Evolutionary conservation across 2,113 vertebrate species (phyloP).

Genomic region (Chitala chitala): DNA sequence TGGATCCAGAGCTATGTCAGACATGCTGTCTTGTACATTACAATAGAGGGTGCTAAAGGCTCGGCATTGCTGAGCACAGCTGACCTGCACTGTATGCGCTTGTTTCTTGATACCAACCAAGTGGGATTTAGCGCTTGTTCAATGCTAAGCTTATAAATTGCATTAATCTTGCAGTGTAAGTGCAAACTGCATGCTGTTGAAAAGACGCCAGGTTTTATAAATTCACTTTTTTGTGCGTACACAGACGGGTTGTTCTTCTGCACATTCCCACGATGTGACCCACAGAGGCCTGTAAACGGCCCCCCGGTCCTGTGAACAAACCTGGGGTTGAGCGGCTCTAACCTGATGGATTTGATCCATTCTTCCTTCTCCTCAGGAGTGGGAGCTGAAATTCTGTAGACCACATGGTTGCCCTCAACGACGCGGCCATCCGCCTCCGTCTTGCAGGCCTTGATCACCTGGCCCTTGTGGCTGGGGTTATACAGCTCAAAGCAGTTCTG

Average conservation of each 20-base stretch:
- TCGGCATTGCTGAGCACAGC: neutral
- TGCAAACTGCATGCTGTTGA: too few relatives aligned
- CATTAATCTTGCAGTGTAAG: too few relatives aligned
- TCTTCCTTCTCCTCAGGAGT: conserved; percentile 96
- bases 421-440: conserved; percentile 94
- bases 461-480: conserved; percentile 94
- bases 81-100: too few relatives aligned
- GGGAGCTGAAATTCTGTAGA: conserved; percentile 95
- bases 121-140: too few relatives aligned
- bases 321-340: conserved; percentile 45
- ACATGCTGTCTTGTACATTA: too few relatives aligned
- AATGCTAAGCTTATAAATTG: too few relatives aligned
- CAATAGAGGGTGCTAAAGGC: neutral
- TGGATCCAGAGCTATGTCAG: too few relatives aligned
- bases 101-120: too few relatives aligned
- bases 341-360: conserved; percentile 99
- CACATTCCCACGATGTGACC: neutral
- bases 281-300: neutral
- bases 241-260: neutral
- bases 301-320: neutral
- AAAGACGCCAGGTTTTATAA: too few relatives aligned
- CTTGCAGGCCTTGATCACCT: conserved; percentile 98
- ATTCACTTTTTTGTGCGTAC: neutral
- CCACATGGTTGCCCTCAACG: conserved; percentile 96
- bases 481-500: conserved; percentile 98